A percentile compares a stretch with the other conserved stretches of the same genome.
Evolutionary conservation across 2,888 invertebrate species (phyloP).

Genomic region (Pseudanteris insignis): DNA sequence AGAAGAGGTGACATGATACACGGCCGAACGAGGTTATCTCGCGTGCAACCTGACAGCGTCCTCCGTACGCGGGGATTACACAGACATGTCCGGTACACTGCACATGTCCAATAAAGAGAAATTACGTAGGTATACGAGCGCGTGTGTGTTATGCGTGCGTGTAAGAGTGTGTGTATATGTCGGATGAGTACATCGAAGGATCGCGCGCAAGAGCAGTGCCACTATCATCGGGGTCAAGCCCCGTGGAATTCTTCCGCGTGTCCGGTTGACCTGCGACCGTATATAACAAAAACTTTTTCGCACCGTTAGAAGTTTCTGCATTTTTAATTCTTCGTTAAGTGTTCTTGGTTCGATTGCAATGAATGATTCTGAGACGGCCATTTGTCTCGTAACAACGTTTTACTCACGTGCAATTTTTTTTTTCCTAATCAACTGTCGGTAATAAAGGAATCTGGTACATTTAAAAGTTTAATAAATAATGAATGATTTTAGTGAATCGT

Average conservation of each 20-base stretch:
- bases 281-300: conserved; percentile 16
- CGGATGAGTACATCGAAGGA: conserved; percentile 33
- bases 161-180: no score
- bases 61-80: conserved; percentile 37
- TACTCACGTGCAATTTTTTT: no score
- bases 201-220: conserved; percentile 32
- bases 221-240: conserved; percentile 47
- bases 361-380: no score
- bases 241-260: conserved; percentile 33
- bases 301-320: conserved; percentile 18
- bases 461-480: no score
- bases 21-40: conserved; percentile 50
- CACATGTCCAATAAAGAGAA: conserved; percentile 46
- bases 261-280: conserved; percentile 44
- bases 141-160: no score
- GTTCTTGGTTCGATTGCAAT: no score
- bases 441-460: no score
- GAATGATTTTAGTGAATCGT: no score
- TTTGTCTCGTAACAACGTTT: no score
- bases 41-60: conserved; percentile 48
- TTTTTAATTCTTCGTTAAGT: no score
- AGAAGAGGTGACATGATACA: conserved; percentile 53
- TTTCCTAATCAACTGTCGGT: no score
- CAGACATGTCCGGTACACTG: conserved; percentile 43
- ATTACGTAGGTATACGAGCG: conserved; percentile 32